Evolutionary conservation across 2,797 vertebrate genomes (phyloP).

Genomic region (Pangasius mekongensis): DNA sequence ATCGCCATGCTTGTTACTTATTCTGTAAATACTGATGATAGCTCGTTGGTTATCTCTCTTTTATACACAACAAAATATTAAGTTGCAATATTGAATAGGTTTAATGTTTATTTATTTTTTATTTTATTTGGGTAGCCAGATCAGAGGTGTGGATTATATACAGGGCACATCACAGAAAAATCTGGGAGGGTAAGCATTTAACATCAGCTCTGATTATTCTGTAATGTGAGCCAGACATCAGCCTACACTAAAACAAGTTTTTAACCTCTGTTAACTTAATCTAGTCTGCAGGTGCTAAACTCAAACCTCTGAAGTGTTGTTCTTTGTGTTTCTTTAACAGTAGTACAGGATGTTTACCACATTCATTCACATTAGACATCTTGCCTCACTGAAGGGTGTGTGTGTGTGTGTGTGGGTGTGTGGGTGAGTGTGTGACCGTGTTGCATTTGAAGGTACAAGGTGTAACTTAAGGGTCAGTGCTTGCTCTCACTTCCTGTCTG

Average conservation of each 20-base stretch:
- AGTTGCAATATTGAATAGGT: neutral
- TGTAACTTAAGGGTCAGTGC: slow-evolving; percentile 75
- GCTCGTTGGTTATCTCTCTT: neutral
- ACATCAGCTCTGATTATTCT: neutral
- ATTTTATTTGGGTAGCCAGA: neutral
- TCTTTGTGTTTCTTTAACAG: neutral
- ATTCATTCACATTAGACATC: neutral
- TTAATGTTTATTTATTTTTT: neutral
- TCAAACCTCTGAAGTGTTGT: neutral
- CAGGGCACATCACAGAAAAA: neutral
- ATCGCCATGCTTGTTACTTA: neutral
- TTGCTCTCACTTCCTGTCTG: slow-evolving; percentile 78
- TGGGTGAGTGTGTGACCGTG: slow-evolving; percentile 28
- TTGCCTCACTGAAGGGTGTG: slow-evolving; percentile 5
- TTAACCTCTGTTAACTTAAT: no score
- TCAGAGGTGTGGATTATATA: neutral
- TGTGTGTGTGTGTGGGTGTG: slow-evolving; percentile 1
- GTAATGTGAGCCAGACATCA: neutral
- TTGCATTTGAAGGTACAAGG: slow-evolving; percentile 39
- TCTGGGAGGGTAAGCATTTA: neutral
- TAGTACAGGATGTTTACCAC: neutral
- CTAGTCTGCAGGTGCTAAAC: neutral
- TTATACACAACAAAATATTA: neutral
- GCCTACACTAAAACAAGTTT: neutral
- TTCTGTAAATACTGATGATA: neutral